Evolutionary conservation across 2,113 vertebrate species (phyloP).

Genomic region (Stigmatopora nigra): DNA sequence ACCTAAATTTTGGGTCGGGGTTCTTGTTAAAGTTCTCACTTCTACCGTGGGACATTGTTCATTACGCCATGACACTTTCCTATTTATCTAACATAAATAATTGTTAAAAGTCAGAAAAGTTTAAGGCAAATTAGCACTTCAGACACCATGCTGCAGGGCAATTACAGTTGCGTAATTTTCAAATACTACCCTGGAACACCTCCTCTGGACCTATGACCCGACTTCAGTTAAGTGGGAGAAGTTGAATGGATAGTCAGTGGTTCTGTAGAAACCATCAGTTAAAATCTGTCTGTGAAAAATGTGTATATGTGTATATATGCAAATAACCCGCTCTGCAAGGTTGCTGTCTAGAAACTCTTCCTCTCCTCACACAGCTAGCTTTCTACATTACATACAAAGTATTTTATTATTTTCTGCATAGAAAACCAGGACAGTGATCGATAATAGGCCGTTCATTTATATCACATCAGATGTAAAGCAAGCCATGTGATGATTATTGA

Average conservation of each 20-base stretch:
- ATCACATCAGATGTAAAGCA: not conserved
- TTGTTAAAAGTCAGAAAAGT: not conserved
- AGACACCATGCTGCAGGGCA: not conserved
- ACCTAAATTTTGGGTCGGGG: too few relatives aligned
- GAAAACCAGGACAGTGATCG: not conserved
- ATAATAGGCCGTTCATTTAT: not conserved
- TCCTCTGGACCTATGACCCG: too few relatives aligned
- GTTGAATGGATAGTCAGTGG: too few relatives aligned
- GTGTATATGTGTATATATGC: slow-evolving; percentile 30
- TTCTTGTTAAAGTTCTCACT: too few relatives aligned
- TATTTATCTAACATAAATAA: not conserved
- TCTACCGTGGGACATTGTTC: not conserved
- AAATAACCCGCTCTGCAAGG: slow-evolving; percentile 6
- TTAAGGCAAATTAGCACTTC: not conserved
- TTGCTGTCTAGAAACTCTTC: not conserved
- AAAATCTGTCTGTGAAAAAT: not conserved
- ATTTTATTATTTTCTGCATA: not conserved
- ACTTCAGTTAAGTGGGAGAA: too few relatives aligned
- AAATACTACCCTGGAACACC: too few relatives aligned
- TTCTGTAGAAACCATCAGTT: not conserved
- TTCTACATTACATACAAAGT: not conserved
- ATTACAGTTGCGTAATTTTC: not conserved
- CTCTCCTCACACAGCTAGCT: not conserved
- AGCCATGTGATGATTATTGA: slow-evolving; percentile 10
- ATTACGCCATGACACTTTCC: not conserved